Percentiles rank a stretch among this genome's conserved stretches.
These are phyloP conservation scores for Drosophila algonquin DNA, from an alignment of 2,888 invertebrate species.

Conservation along the genomic window DNA sequence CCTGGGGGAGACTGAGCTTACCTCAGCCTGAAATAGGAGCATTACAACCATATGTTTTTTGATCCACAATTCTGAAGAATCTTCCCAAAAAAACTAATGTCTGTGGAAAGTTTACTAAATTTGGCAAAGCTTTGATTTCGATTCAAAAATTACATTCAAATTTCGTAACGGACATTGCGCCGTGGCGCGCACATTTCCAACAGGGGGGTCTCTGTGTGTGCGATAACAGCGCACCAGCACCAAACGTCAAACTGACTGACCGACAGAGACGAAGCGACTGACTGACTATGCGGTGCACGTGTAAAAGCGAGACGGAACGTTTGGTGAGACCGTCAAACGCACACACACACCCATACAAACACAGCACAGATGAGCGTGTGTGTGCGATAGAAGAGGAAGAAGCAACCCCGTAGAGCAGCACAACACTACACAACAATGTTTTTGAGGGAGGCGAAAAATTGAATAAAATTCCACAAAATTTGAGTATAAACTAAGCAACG, in stretches of 20 bases:
- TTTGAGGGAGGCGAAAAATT: conserved; percentile 66
- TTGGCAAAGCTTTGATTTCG: too few relatives aligned
- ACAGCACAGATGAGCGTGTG: neutral
- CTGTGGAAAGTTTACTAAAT: too few relatives aligned
- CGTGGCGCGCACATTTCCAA: conserved; percentile 42
- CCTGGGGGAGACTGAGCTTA: too few relatives aligned
- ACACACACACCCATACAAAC: conserved; percentile 25
- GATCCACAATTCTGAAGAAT: too few relatives aligned
- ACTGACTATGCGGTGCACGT: conserved; percentile 48
- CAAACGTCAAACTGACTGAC: conserved; percentile 72
- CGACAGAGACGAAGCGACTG: conserved; percentile 69
- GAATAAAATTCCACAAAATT: conserved; percentile 57
- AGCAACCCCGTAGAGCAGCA: conserved; percentile 21
- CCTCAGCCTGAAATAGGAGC: too few relatives aligned
- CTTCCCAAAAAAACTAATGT: too few relatives aligned
- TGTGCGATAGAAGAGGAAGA: conserved; percentile 27
- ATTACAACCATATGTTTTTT: too few relatives aligned
- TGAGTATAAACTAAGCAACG: conserved; percentile 34
- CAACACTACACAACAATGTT: conserved; percentile 62
- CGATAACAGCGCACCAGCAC: neutral
- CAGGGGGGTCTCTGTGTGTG: conserved; percentile 33
- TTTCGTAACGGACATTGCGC: conserved; percentile 21
- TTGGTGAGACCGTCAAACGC: conserved; percentile 68
- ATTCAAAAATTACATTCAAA: conserved; percentile 6
- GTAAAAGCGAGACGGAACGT: conserved; percentile 60